A percentile compares a stretch with the other conserved stretches of the same genome.
Conservation (phyloP, 2,113 vertebrate genomes). For the Nibea coibor region DNA sequence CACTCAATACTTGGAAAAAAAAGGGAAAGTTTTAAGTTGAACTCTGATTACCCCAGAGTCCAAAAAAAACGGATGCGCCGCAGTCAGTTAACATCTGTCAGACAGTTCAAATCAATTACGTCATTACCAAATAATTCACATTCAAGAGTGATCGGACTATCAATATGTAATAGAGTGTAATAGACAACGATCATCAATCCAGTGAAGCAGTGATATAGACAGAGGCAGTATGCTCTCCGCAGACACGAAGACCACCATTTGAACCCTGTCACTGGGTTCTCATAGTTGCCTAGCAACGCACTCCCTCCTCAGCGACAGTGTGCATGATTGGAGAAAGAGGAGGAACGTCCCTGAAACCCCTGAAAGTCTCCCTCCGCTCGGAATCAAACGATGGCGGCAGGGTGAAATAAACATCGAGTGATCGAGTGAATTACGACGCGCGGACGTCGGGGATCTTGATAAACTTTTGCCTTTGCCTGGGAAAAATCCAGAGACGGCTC, state of each 20-base stretch:
- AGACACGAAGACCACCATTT: slow-evolving; percentile 70
- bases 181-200: slow-evolving; percentile 7
- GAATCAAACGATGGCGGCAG: slow-evolving; percentile 72
- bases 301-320: slow-evolving; percentile 71
- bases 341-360: slow-evolving; percentile 76
- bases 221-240: slow-evolving; percentile 31
- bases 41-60: not conserved
- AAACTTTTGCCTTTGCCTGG: slow-evolving; percentile 28
- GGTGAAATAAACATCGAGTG: slow-evolving; percentile 61
- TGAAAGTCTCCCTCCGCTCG: slow-evolving; percentile 75
- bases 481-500: slow-evolving; percentile 20
- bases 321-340: slow-evolving; percentile 77
- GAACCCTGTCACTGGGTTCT: slow-evolving; percentile 76
- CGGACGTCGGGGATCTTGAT: slow-evolving; percentile 41
- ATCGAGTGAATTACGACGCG: slow-evolving; percentile 40
- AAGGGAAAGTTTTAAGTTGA: not conserved
- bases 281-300: slow-evolving; percentile 86
- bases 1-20: not conserved
- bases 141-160: not conserved
- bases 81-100: slow-evolving; percentile 1
- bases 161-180: slow-evolving; percentile 11
- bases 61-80: not conserved
- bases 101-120: slow-evolving; percentile 9
- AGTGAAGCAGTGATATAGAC: slow-evolving; percentile 31
- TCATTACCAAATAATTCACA: slow-evolving; percentile 30